A percentile compares a stretch with the other conserved stretches of the same genome.
These are phyloP conservation scores for Dryoscopus gambensis DNA, from an alignment of 2,113 vertebrate genomes.

Conservation along the genomic window DNA sequence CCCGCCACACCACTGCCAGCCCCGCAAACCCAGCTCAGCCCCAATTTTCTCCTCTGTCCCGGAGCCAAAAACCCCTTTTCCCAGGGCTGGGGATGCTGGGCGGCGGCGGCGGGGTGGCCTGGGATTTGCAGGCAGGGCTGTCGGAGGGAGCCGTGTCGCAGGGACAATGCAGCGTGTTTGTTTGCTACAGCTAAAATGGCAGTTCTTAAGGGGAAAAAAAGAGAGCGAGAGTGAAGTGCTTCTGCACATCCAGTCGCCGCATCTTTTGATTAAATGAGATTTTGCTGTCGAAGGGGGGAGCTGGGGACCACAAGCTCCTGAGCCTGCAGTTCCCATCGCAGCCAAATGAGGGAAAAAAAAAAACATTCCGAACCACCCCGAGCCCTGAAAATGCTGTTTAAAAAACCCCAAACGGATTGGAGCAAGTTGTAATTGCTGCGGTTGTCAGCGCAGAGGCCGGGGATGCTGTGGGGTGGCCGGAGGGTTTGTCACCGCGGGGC, in stretches of 20 bases:
- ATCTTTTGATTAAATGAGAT: slow-evolving; percentile 45
- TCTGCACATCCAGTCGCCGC: neutral
- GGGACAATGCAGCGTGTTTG: slow-evolving; percentile 21
- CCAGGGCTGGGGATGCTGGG: neutral
- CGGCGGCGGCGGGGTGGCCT: rapidly evolving
- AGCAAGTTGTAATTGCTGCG: neutral
- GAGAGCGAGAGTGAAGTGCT: neutral
- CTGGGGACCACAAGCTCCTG: neutral
- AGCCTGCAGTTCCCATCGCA: neutral
- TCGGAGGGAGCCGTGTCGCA: neutral
- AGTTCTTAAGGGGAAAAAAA: slow-evolving; percentile 12
- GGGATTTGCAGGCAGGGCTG: neutral
- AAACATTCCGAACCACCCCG: neutral
- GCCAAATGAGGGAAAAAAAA: neutral
- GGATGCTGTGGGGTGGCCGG: neutral
- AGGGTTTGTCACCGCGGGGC: neutral
- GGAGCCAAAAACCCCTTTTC: neutral
- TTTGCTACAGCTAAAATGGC: slow-evolving; percentile 59
- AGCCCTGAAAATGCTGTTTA: neutral
- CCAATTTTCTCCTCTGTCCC: neutral
- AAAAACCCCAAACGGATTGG: neutral
- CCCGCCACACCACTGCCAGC: neutral
- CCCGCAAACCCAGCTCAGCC: neutral
- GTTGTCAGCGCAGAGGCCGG: rapidly evolving
- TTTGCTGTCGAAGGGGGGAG: slow-evolving; percentile 28